Evolutionary conservation across 2,888 invertebrate species (phyloP).

Genomic region (Mermis nigrescens): DNA sequence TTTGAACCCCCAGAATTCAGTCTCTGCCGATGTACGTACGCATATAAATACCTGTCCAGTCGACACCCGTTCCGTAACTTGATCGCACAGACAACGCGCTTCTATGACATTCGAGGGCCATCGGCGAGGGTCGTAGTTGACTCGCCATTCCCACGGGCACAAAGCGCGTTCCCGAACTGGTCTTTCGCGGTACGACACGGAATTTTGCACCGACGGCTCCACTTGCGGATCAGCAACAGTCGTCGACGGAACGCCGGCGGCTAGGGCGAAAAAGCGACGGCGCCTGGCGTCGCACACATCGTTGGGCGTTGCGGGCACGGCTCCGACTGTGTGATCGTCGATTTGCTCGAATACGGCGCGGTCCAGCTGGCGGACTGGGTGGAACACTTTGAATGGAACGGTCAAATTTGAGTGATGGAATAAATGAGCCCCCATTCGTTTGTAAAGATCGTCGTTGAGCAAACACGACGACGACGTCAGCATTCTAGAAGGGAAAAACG

Average conservation of each 20-base stretch:
- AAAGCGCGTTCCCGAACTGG: background rate
- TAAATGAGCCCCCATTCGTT: background rate
- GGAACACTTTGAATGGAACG: background rate
- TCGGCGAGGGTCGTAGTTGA: background rate
- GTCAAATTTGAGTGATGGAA: background rate
- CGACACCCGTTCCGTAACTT: background rate
- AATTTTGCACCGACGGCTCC: too few species aligned
- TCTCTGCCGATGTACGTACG: too few species aligned
- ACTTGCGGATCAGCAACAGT: too few species aligned
- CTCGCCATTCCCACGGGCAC: background rate
- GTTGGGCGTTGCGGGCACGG: too few species aligned
- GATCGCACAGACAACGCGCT: background rate
- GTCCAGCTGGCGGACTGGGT: background rate
- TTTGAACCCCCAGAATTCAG: too few species aligned
- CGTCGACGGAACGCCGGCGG: background rate
- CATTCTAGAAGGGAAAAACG: too few species aligned
- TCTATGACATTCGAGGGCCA: background rate
- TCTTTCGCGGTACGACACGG: background rate
- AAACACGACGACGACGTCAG: too few species aligned
- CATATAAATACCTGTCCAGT: too few species aligned
- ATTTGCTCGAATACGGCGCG: too few species aligned
- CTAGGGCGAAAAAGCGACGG: too few species aligned
- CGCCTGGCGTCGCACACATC: background rate
- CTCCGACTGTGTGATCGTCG: too few species aligned
- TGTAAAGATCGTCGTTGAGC: background rate